Base-by-base conservation (phyloP, 2,113 vertebrate species). In the Lutjanus erythropterus region DNA sequence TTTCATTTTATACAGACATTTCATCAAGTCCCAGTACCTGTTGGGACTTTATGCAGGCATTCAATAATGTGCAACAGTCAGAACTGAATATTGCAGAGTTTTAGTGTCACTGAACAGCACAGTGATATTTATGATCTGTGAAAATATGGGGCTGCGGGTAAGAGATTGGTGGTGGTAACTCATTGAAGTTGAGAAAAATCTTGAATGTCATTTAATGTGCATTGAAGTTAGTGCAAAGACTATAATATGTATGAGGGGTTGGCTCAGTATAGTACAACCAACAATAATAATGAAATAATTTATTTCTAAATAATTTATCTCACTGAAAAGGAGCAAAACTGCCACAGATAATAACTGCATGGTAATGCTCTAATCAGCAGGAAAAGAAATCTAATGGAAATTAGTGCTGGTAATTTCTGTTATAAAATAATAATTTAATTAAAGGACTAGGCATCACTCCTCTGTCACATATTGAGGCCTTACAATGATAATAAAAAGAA, bases 351-450 rank as follows among this genome's bases (percentile, higher is more conserved):
- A 83, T 77, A 60, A 64, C 39, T 37, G 46, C 27, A 73, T 29
- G 71, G 55, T 56, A 80, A 79, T 29, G 37, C 68, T 35, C 23
- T 49, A 70, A 80, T 84, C 35, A 71, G 29, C 59, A 72, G 49
- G 47, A 90, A 88, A 80, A 85, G 0, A 52, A 86, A 82, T 76
- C 14, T 23, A 82, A 76, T 75, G 19, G 70, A 85, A 82, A 67
- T n/a, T 21, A 14, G n/a, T 68, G 61, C 60, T 76, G 50, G 42
- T 44, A 71, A 78, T 53, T 83, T 81, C 21, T 50, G 74, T 73
- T 89, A 59, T 47, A 25, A 68, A 37, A 50, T 9, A 75, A 72
- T 84, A 68, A 80, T 81, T 79, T 50, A 4, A 84, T 86, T 87
- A 80, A 52, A 79, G 62, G 60, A 50, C 25, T 78, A 74, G 19